phyloP scores from a whole-genome alignment of 1,140 invertebrate genomes.

The Akabosia matsudoensis region DNA sequence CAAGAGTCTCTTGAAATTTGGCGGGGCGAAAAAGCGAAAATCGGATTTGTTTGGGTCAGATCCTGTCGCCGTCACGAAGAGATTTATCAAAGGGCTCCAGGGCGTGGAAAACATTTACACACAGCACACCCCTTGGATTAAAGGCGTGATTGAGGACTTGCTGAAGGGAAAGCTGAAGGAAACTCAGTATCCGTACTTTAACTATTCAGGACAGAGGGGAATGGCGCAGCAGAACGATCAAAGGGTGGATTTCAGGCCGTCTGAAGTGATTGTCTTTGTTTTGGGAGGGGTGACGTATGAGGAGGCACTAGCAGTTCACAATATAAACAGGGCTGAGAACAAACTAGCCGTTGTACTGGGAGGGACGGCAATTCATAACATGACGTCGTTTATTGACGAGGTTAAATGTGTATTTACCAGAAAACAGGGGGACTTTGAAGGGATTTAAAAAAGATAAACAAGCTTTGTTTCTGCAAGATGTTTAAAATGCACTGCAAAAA shows the following conservation, averaged over 20 bases:
- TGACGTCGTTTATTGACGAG: conserved; percentile 72
- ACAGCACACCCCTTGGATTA: conserved; percentile 83
- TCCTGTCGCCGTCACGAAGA: conserved; percentile 39
- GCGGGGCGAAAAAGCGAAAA: conserved; percentile 42
- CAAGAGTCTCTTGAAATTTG: conserved; percentile 36
- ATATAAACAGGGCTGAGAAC: conserved; percentile 69
- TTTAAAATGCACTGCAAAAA: too few species aligned
- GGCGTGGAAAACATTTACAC: conserved; percentile 98
- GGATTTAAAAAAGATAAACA: neutral
- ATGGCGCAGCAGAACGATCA: conserved; percentile 9
- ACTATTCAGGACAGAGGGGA: conserved; percentile 49
- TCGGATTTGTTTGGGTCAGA: conserved; percentile 44
- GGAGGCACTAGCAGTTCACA: conserved; percentile 82
- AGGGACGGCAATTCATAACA: conserved; percentile 88
- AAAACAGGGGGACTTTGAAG: conserved; percentile 8
- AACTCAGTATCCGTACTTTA: conserved; percentile 75
- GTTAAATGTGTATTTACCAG: conserved; percentile 52
- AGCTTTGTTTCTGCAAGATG: neutral
- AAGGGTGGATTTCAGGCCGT: conserved; percentile 63
- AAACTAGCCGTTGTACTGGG: conserved; percentile 74
- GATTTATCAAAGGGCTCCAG: conserved; percentile 65
- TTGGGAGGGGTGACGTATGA: conserved; percentile 97
- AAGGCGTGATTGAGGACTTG: conserved; percentile 81
- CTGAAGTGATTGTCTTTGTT: conserved; percentile 91
- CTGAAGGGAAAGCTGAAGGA: conserved; percentile 82